Evolutionary conservation across 2,113 vertebrate species (phyloP).

Genomic region (Vidua chalybeata): DNA sequence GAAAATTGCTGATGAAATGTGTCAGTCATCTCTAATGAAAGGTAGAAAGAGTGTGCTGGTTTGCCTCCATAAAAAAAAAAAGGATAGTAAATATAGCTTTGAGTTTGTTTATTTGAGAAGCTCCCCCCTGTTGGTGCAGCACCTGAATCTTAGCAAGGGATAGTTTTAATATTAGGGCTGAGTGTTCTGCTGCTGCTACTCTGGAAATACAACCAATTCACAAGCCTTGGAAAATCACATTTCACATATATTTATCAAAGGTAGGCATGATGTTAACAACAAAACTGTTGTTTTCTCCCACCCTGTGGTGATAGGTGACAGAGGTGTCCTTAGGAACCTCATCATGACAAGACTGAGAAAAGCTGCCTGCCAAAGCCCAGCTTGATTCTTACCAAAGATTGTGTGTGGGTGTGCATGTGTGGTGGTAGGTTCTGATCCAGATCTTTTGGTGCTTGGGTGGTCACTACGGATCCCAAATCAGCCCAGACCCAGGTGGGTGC

Average conservation of each 20-base stretch:
- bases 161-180: not conserved
- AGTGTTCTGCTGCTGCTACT: not conserved
- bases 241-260: not conserved
- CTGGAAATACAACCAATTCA: not conserved
- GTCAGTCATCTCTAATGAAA: not conserved
- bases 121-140: not conserved
- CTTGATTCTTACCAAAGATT: not conserved
- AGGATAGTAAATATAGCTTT: not conserved
- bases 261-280: not conserved
- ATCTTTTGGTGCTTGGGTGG: not conserved
- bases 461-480: not conserved
- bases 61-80: not conserved
- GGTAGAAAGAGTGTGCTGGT: not conserved
- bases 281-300: not conserved
- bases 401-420: not conserved
- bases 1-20: not conserved
- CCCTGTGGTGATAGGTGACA: not conserved
- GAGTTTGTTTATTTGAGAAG: not conserved
- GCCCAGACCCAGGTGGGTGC: not conserved
- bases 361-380: accelerated
- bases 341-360: not conserved
- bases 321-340: not conserved
- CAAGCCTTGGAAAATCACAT: not conserved
- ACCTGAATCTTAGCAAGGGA: not conserved
- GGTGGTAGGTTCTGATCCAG: not conserved